Percentiles rank a stretch among this genome's conserved stretches.
These are phyloP conservation scores for Drosophila quinaria DNA, from an alignment of 2,888 invertebrate species.

Conservation along the genomic window DNA sequence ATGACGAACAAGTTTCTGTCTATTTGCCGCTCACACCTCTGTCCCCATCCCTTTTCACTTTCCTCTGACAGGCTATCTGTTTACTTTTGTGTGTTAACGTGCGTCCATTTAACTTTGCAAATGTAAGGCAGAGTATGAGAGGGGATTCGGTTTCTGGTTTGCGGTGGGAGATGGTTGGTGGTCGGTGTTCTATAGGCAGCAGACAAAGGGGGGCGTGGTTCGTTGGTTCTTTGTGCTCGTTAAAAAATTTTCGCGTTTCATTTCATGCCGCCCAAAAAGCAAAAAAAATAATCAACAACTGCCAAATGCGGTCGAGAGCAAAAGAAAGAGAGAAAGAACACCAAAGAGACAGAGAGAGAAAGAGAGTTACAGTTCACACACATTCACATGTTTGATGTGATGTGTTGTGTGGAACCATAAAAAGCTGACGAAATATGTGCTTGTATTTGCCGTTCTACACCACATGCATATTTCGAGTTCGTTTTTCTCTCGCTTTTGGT, in stretches of 20 bases:
- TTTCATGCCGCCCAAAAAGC: slow-evolving; percentile 68
- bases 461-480: slow-evolving; percentile 42
- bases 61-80: slow-evolving; percentile 17
- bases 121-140: slow-evolving; percentile 34
- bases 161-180: no score
- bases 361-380: slow-evolving; percentile 30
- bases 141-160: slow-evolving; percentile 40
- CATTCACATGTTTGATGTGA: slow-evolving; percentile 57
- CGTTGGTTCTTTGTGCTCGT: slow-evolving; percentile 73
- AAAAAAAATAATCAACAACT: slow-evolving; percentile 48
- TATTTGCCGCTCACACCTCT: slow-evolving; percentile 30
- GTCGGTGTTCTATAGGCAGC: slow-evolving; percentile 1
- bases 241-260: slow-evolving; percentile 79
- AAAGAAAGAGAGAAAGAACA: slow-evolving; percentile 4
- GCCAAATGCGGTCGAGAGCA: slow-evolving; percentile 67
- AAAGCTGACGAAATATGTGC: slow-evolving; percentile 64
- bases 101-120: slow-evolving; percentile 72
- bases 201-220: slow-evolving; percentile 16
- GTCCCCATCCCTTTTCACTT: background rate
- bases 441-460: slow-evolving; percentile 49
- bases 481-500: slow-evolving; percentile 36
- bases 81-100: slow-evolving; percentile 61
- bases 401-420: slow-evolving; percentile 51
- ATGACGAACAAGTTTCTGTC: slow-evolving; percentile 47
- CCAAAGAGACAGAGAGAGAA: background rate